Conservation (phyloP, 2,113 vertebrate genomes). For the Tetrao urogallus region DNA sequence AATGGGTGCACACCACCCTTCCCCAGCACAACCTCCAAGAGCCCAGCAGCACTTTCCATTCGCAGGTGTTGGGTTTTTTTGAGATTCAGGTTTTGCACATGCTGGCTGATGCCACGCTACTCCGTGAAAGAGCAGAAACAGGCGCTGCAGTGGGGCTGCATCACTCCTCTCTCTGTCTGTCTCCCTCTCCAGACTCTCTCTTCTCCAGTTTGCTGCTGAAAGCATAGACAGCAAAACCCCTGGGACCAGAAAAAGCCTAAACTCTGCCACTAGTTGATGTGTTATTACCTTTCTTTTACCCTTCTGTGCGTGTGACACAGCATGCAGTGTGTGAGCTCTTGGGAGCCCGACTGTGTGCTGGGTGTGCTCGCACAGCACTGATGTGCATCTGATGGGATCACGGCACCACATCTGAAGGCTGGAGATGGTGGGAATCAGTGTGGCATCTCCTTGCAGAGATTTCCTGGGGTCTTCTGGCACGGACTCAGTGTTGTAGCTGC, state of each 20-base stretch:
- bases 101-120: not conserved
- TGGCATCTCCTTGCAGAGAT: not conserved
- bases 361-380: not conserved
- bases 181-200: not conserved
- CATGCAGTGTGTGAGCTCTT: not conserved
- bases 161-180: not conserved
- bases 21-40: not conserved
- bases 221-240: not conserved
- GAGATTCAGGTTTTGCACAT: not conserved
- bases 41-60: slow-evolving; percentile 11
- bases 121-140: not conserved
- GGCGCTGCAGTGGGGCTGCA: not conserved
- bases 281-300: not conserved
- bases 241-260: not conserved
- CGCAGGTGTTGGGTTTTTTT: not conserved
- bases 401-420: not conserved
- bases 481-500: not conserved
- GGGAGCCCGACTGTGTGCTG: not conserved
- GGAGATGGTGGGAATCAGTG: not conserved
- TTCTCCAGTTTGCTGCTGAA: not conserved
- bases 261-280: not conserved
- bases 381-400: not conserved
- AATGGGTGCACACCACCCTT: slow-evolving; percentile 14
- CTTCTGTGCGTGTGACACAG: not conserved
- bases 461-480: not conserved